phyloP scores from a whole-genome alignment of 2,797 vertebrate genomes.

The Hypotaenidia philippensis region DNA sequence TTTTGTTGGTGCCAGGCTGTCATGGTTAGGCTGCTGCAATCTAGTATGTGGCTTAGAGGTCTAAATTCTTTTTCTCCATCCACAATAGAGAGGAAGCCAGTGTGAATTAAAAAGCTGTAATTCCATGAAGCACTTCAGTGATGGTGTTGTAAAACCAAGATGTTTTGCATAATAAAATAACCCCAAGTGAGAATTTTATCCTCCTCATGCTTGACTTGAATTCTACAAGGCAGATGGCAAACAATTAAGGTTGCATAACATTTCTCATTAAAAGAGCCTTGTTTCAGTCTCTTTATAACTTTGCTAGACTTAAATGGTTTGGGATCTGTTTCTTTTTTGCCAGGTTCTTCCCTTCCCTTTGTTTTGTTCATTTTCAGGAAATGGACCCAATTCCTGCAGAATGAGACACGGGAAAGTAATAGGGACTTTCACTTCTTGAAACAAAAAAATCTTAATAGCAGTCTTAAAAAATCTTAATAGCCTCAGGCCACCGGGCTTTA shows the following conservation, averaged over 20 bases:
- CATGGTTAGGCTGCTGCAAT: not conserved
- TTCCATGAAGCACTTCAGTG: not conserved
- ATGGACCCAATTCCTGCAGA: not conserved
- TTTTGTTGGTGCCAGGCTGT: not conserved
- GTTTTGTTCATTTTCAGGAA: not conserved
- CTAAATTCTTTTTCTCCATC: not conserved
- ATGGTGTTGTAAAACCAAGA: slow-evolving; percentile 12
- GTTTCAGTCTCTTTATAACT: not conserved
- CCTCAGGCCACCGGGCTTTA: not conserved
- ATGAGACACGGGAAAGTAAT: not conserved
- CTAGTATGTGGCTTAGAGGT: not conserved
- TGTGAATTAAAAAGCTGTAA: not conserved
- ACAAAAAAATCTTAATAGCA: not conserved
- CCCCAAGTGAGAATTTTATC: slow-evolving; percentile 19
- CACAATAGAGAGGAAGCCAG: not conserved
- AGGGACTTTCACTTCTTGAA: not conserved
- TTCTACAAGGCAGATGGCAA: slow-evolving; percentile 43
- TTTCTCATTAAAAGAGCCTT: not conserved
- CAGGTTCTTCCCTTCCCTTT: not conserved
- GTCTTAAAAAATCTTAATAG: not conserved
- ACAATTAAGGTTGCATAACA: slow-evolving; percentile 22
- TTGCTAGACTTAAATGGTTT: not conserved
- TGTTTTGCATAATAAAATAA: slow-evolving; percentile 50
- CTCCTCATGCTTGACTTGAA: slow-evolving; percentile 27
- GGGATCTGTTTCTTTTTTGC: not conserved